Evolutionary conservation across 2,113 vertebrate species (phyloP), one percentile per base, ranked within the genome.

Genomic region (Oplegnathus fasciatus): DNA sequence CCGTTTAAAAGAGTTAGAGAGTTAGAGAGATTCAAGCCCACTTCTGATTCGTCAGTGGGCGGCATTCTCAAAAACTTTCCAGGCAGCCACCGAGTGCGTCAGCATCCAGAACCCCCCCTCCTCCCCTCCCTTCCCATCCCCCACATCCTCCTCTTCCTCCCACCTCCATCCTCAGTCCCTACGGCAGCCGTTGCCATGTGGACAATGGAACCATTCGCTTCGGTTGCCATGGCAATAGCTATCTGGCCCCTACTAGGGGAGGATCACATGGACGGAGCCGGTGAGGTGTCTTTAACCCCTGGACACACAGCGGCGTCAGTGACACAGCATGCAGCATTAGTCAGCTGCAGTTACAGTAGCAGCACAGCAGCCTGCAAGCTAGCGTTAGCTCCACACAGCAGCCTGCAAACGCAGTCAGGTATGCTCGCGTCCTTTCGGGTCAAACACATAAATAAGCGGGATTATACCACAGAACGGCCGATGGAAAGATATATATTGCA

Each of bases 161-260:
- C 64, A 40, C 40, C 60, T 44, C 22, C 58, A 60, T 62, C 82
- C 79, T 68, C 75, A 54, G 84, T 89, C 84, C 89, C 90, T 83
- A 82, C 81, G 83, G 87, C 90, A 83, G 80, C 89, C 65, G 92
- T 94, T 92, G 91, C 93, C 92, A 91, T 93, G 93, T 88, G 83
- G 92, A 93, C 88, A 82, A 90, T 74, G 54, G 69, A 79, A 85
- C 78, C 44, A n/a, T 76, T 88, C 20, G 6, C 82, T 80, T 64
- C 34, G 58, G 91, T 94, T 92, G 83, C 90, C 91, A 88, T 91
- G 92, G 91, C 58, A 83, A 93, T 72, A 72, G 86, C 71, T 87
- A 68, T 86, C 80, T 37, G 84, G 57, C 60, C 68, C 46, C 52
- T 37, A 30, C 82, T 68, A 61, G 54, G 68, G 69, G 68, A 80